These are phyloP conservation scores for Mirounga angustirostris DNA, from an alignment of 2,113 vertebrate genomes.

Conservation along the genomic window DNA sequence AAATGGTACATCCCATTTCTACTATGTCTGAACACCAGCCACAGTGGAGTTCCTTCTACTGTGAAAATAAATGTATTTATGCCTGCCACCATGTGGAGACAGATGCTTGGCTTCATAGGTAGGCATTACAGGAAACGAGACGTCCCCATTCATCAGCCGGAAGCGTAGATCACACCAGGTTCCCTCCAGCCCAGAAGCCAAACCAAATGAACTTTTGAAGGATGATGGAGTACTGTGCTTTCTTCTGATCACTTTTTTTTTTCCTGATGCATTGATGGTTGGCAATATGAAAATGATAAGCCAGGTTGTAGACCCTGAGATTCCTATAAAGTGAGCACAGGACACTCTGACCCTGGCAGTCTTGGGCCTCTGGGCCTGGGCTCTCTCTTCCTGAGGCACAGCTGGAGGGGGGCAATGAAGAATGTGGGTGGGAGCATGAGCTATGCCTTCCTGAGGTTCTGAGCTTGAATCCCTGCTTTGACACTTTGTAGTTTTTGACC, in stretches of 20 bases:
- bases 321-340: too few relatives aligned
- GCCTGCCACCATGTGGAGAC: neutral
- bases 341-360: neutral
- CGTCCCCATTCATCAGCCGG: rapidly evolving
- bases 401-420: rapidly evolving
- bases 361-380: neutral
- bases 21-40: neutral
- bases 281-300: neutral
- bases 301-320: neutral
- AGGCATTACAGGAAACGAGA: neutral
- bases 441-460: neutral
- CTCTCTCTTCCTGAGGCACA: neutral
- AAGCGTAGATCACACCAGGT: neutral
- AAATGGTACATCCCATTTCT: neutral
- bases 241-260: neutral
- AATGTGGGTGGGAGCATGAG: rapidly evolving
- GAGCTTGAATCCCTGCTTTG: rapidly evolving
- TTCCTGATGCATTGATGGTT: neutral
- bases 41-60: neutral
- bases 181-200: neutral
- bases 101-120: neutral
- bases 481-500: rapidly evolving
- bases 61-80: neutral
- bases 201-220: neutral
- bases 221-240: too few relatives aligned